These are phyloP conservation scores for Petrocephalus microphthalmus DNA, from an alignment of 2,113 vertebrate species.

Conservation along the genomic window DNA sequence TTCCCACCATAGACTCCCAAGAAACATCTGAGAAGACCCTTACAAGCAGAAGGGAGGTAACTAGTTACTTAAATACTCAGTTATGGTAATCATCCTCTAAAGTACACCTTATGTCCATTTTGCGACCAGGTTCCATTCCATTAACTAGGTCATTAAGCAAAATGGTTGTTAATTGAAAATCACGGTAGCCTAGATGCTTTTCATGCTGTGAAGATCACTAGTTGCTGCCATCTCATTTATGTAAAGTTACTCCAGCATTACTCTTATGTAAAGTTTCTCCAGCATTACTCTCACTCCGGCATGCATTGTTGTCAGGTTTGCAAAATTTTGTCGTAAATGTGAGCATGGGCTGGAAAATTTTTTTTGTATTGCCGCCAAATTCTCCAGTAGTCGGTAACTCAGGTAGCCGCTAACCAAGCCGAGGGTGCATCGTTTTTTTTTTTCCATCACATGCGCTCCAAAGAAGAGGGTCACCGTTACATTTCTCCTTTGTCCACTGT, in stretches of 20 bases:
- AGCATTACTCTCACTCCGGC: neutral
- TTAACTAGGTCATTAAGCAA: neutral
- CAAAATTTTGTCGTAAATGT: neutral
- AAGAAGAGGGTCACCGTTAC: neutral
- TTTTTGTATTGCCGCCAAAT: neutral
- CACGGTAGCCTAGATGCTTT: neutral
- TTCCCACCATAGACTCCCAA: neutral
- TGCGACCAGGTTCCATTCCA: neutral
- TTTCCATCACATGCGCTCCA: neutral
- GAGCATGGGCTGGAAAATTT: neutral
- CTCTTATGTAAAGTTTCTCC: too few species aligned
- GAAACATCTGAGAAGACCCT: neutral
- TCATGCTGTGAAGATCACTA: neutral
- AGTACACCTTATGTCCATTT: neutral
- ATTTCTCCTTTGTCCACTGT: neutral
- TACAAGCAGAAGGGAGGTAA: neutral
- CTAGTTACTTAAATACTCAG: neutral
- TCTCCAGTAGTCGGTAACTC: neutral
- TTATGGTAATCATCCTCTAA: neutral
- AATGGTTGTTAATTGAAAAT: neutral
- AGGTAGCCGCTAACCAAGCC: neutral
- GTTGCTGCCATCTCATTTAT: neutral
- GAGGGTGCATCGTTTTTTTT: neutral
- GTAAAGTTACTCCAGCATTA: too few species aligned
- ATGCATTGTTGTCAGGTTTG: neutral